These are phyloP conservation scores for Saturnia pavonia DNA, from an alignment of 2,888 invertebrate genomes.

Conservation along the genomic window DNA sequence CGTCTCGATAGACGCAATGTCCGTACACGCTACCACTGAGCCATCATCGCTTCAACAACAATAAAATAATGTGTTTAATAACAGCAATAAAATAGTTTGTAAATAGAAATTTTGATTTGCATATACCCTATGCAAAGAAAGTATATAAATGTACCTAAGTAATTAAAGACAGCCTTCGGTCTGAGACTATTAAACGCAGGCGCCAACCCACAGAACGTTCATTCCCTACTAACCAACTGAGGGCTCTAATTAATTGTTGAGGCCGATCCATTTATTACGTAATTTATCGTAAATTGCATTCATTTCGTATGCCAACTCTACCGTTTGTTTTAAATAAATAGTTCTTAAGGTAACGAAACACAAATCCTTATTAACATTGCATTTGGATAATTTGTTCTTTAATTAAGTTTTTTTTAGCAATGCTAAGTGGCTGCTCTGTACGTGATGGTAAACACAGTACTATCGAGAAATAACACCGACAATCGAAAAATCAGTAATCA, in stretches of 20 bases:
- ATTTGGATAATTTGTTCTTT: not conserved
- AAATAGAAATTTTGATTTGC: too few relatives aligned
- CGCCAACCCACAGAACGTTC: slow-evolving; percentile 56
- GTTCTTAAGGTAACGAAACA: slow-evolving; percentile 17
- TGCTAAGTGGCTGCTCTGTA: too few relatives aligned
- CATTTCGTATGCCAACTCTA: slow-evolving; percentile 9
- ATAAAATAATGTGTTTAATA: too few relatives aligned
- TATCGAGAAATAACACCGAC: too few relatives aligned
- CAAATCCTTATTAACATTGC: not conserved
- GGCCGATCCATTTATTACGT: slow-evolving; percentile 48
- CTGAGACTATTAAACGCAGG: slow-evolving; percentile 69
- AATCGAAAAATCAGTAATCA: too few relatives aligned
- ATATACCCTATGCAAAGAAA: slow-evolving; percentile 1
- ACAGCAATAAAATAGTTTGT: too few relatives aligned
- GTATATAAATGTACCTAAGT: slow-evolving; percentile 43
- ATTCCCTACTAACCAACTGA: slow-evolving; percentile 54
- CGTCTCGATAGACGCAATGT: too few relatives aligned
- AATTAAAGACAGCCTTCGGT: slow-evolving; percentile 65
- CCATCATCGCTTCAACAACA: too few relatives aligned
- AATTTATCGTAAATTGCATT: slow-evolving; percentile 32
- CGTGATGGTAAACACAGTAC: too few relatives aligned
- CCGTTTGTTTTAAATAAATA: slow-evolving; percentile 5
- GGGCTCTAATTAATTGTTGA: slow-evolving; percentile 53
- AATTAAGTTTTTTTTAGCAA: not conserved
- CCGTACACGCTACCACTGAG: too few relatives aligned